These are phyloP conservation scores for Aphelinus atriplicis DNA, from an alignment of 1,140 invertebrate genomes.

Conservation along the genomic window DNA sequence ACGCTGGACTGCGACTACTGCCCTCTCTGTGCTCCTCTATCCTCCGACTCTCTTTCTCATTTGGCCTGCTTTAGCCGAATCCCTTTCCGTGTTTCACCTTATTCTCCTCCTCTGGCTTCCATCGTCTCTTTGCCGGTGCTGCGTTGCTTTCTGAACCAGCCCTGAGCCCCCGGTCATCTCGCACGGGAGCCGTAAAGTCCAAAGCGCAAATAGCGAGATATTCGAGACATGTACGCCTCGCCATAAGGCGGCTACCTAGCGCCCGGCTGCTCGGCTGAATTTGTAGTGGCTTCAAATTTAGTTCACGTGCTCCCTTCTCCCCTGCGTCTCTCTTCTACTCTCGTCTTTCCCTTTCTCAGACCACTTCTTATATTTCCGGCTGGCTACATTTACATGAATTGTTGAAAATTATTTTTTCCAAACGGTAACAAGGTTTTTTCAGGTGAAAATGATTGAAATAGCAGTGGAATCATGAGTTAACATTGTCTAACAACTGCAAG, in stretches of 20 bases:
- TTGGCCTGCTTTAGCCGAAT: too few relatives aligned
- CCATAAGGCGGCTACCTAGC: neutral
- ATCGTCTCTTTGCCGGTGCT: conserved; percentile 11
- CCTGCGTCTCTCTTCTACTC: conserved; percentile 16
- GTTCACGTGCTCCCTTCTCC: conserved; percentile 41
- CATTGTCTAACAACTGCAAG: too few relatives aligned
- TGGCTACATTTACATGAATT: too few relatives aligned
- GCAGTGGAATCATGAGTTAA: too few relatives aligned
- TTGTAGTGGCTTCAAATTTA: conserved; percentile 50
- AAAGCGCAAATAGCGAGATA: conserved; percentile 55
- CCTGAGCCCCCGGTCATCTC: conserved; percentile 43
- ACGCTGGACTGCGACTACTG: too few relatives aligned
- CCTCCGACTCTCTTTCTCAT: neutral
- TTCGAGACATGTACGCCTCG: conserved; percentile 51
- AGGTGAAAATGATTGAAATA: too few relatives aligned
- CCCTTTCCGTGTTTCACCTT: too few relatives aligned
- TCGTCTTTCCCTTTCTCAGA: neutral
- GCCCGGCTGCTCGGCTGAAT: conserved; percentile 45
- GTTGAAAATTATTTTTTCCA: too few relatives aligned
- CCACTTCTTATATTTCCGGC: too few relatives aligned
- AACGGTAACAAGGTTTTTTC: too few relatives aligned
- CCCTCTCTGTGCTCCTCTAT: neutral
- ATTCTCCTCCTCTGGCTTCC: too few relatives aligned
- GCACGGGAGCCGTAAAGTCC: conserved; percentile 55
- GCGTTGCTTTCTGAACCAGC: conserved; percentile 37